Evolutionary conservation across 2,888 invertebrate species (phyloP).

Genomic region (Watsonalla cultraria): DNA sequence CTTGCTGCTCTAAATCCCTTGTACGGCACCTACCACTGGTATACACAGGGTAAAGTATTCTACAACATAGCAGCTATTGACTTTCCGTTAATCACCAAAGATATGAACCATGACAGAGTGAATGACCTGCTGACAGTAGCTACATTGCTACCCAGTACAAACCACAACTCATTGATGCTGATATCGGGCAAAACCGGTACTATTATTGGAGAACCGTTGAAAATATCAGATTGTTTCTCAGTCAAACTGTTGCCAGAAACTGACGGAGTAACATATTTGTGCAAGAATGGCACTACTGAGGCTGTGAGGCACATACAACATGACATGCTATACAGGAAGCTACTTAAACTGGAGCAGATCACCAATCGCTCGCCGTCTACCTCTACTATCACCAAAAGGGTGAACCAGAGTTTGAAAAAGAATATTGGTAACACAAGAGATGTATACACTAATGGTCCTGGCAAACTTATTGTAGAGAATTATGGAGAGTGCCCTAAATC

Average conservation of each 20-base stretch:
- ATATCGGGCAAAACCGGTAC: conserved; percentile 85
- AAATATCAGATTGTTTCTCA: conserved; percentile 77
- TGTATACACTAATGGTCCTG: conserved; percentile 79
- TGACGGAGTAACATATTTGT: conserved; percentile 75
- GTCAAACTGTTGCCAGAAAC: conserved; percentile 78
- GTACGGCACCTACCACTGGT: conserved; percentile 78
- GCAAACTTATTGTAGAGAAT: conserved; percentile 84
- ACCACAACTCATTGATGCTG: conserved; percentile 81
- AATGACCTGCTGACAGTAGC: conserved; percentile 83
- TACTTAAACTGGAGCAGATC: conserved; percentile 49
- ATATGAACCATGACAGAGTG: conserved; percentile 84
- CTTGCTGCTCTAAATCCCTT: conserved; percentile 73
- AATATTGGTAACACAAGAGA: conserved; percentile 77
- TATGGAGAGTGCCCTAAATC: conserved; percentile 84
- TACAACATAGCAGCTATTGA: conserved; percentile 79
- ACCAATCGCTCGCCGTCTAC: conserved; percentile 40
- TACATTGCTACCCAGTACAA: conserved; percentile 67
- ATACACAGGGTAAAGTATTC: conserved; percentile 71
- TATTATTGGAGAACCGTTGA: conserved; percentile 81
- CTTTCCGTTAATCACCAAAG: conserved; percentile 85
- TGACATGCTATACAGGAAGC: conserved; percentile 47
- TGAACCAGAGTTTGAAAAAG: conserved; percentile 76
- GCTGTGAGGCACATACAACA: conserved; percentile 66
- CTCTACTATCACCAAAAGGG: conserved; percentile 62
- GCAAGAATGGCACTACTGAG: conserved; percentile 78